Evolutionary conservation across 2,888 invertebrate species (phyloP).

Genomic region (Sylvicola cinctus): DNA sequence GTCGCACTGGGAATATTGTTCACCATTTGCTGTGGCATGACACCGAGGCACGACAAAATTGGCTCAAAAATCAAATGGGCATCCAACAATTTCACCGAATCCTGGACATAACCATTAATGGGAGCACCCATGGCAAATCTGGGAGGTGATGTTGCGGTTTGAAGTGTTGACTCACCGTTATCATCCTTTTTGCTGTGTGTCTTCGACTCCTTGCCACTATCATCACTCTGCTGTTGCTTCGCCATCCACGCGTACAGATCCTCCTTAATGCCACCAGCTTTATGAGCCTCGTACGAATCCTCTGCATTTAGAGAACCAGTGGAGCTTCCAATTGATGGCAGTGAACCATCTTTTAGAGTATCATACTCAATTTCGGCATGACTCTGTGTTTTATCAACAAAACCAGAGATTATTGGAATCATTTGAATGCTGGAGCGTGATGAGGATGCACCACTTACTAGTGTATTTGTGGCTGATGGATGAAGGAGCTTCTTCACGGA

Average conservation of each 20-base stretch:
- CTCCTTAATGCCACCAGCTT: constrained; percentile 39
- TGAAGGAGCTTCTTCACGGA: not conserved
- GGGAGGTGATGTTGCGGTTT: constrained; percentile 24
- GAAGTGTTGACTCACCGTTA: constrained; percentile 4
- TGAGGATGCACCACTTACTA: constrained; percentile 22
- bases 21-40: constrained; percentile 70
- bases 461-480: constrained; percentile 14
- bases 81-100: constrained; percentile 67
- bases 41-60: constrained; percentile 67
- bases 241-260: constrained; percentile 96
- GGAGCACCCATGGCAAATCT: constrained; percentile 25
- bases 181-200: not conserved
- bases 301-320: constrained; percentile 23
- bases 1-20: constrained; percentile 16
- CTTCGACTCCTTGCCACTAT: not conserved
- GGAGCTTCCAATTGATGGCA: constrained; percentile 37
- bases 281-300: constrained; percentile 22
- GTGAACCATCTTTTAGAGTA: constrained; percentile 52
- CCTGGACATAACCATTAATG: constrained; percentile 50
- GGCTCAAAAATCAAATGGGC: constrained; percentile 90
- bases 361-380: constrained; percentile 36
- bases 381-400: constrained; percentile 20
- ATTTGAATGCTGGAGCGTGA: constrained; percentile 26
- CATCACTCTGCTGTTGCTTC: constrained; percentile 21
- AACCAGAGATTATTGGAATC: constrained; percentile 24